Percentiles rank a stretch among this genome's conserved stretches.
Conservation (phyloP, 2,797 vertebrate species). For the Lutjanus argentimaculatus region DNA sequence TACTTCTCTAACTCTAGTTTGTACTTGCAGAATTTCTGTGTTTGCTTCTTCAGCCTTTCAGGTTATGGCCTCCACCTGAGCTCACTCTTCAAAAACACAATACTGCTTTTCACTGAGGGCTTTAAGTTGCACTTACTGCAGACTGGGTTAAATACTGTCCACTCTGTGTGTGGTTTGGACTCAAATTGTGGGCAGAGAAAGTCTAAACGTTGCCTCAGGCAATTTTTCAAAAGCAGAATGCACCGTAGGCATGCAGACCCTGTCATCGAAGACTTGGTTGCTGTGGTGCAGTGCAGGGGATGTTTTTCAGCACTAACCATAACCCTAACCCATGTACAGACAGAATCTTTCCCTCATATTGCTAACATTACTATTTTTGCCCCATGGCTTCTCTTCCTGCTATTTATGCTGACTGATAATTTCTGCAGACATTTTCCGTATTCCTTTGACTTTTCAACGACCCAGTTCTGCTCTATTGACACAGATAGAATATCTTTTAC, state of each 20-base stretch:
- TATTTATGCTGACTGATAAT: constrained; percentile 59
- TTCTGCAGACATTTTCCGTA: constrained; percentile 51
- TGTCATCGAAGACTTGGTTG: constrained; percentile 63
- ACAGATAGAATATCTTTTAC: constrained; percentile 35
- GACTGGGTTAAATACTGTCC: constrained; percentile 54
- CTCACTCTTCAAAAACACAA: constrained; percentile 24
- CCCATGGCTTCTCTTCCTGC: constrained; percentile 38
- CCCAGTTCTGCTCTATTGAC: constrained; percentile 40
- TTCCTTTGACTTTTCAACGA: constrained; percentile 36
- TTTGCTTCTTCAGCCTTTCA: constrained; percentile 24
- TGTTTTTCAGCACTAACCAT: constrained; percentile 69
- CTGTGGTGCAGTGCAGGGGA: constrained; percentile 56
- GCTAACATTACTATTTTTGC: constrained; percentile 58
- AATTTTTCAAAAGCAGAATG: constrained; percentile 57
- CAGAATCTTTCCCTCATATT: constrained; percentile 61
- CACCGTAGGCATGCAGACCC: constrained; percentile 51
- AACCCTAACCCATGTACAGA: constrained; percentile 65
- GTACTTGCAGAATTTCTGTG: not conserved
- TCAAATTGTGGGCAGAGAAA: constrained; percentile 42
- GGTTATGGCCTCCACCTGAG: constrained; percentile 33
- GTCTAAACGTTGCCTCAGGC: constrained; percentile 45
- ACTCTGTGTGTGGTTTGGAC: constrained; percentile 57
- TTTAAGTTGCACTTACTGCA: constrained; percentile 38
- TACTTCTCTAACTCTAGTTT: not conserved
- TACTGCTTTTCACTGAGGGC: constrained; percentile 28